Base-by-base conservation (phyloP, 2,113 vertebrate genomes). In the Steatornis caripensis region DNA sequence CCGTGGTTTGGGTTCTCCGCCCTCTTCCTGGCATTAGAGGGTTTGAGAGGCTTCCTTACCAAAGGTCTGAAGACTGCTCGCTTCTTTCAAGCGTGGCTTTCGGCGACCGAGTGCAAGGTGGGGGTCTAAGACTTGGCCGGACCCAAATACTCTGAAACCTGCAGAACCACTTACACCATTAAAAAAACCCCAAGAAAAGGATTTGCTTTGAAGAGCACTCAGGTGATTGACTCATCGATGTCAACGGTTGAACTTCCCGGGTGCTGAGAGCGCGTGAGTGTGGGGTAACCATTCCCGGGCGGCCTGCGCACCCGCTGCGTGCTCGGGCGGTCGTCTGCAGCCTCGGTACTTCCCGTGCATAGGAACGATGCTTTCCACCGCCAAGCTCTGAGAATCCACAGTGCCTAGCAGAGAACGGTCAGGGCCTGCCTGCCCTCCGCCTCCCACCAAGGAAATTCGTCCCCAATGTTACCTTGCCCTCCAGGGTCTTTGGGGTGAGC, bases 161-260 rank as follows among this genome's bases (percentile, higher is more conserved):
- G 0, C 78, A 54, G 62, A 93, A 34, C 54, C 39, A 1, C 77
- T 43, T 19, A 4, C 32, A 64, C 29, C 43, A 6, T 13, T 10
- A 43, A 66, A 51, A 32, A n/a, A n/a, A n/a, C n/a, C n/a, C n/a
- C 54, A 45, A 39, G 48, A 36, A 32, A 18, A 75, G 49, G 55
- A 58, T 87, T 95, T 90, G 90, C 97, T 96, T 93, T 85, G 45
- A 93, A 54, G 77, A 94, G 89, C 90, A 36, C 87, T 97, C 91
- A 68, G 94, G 96, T 89, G 81, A 43, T 89, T 2, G n/a, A 27
- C 88, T 79, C 88, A 34, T 83, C 54, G 11, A n/a, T 34, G 84
- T 27, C 29, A 45, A 34, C 2, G 11, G 41, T 34, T 41, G 58
- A 39, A 45, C 58, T 46, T 58, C 26, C 81, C 55, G 8, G 54